Evolutionary conservation across 2,797 vertebrate species (phyloP).

Genomic region (Pangasius macronema): DNA sequence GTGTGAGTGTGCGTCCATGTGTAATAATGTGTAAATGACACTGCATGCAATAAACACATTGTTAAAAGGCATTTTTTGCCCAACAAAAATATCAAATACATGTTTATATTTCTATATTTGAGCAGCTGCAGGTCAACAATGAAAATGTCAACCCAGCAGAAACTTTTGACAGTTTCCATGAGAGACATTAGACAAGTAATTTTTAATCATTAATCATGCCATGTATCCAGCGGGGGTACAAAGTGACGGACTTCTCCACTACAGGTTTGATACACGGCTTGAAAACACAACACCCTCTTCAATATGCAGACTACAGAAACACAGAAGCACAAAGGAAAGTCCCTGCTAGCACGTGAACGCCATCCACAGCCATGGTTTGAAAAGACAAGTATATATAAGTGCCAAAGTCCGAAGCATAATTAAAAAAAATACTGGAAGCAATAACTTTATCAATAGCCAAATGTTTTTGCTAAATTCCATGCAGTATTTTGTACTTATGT

Average conservation of each 20-base stretch:
- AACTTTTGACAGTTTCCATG: not conserved
- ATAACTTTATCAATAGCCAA: not conserved
- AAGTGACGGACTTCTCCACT: not conserved
- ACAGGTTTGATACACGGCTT: not conserved
- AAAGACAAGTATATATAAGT: no score
- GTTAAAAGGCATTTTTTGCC: not conserved
- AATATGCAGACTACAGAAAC: not conserved
- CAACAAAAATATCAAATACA: not conserved
- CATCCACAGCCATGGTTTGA: not conserved
- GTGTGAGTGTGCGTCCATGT: not conserved
- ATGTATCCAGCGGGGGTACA: not conserved
- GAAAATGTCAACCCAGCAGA: not conserved
- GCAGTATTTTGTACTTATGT: not conserved
- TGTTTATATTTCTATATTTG: not conserved
- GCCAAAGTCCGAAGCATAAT: not conserved
- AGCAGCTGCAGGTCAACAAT: not conserved
- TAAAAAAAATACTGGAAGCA: not conserved
- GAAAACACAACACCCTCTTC: not conserved
- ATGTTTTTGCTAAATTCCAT: not conserved
- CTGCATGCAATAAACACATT: conserved; percentile 4
- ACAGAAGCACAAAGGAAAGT: not conserved
- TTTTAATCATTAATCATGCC: not conserved
- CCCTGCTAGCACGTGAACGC: not conserved
- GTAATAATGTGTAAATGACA: conserved; percentile 1
- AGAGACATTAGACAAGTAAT: not conserved